Percentiles rank a stretch among this genome's conserved stretches.
phyloP scores from a whole-genome alignment of 2,888 invertebrate species.

The Ommatoiulus sabulosus region DNA sequence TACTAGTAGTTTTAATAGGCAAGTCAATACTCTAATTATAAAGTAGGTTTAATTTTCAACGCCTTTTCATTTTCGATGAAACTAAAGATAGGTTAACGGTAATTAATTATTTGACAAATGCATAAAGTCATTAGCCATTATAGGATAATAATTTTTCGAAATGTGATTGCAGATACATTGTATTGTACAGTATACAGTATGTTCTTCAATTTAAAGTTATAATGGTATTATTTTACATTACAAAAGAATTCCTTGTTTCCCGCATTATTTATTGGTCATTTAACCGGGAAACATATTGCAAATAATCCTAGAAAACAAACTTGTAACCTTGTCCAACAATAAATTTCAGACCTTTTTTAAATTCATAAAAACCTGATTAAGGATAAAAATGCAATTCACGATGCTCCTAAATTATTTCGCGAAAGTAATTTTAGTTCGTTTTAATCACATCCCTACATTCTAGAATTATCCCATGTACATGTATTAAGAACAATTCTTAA shows the following conservation, averaged over 20 bases:
- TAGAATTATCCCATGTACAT: too few relatives aligned
- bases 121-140: not conserved
- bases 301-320: not conserved
- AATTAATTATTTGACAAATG: not conserved
- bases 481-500: too few relatives aligned
- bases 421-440: too few relatives aligned
- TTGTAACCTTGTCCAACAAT: not conserved
- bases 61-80: conserved; percentile 28
- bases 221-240: not conserved
- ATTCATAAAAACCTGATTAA: too few relatives aligned
- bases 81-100: not conserved
- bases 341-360: not conserved
- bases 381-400: too few relatives aligned
- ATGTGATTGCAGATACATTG: not conserved
- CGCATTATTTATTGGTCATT: not conserved
- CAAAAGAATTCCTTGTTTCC: too few relatives aligned
- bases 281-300: too few relatives aligned
- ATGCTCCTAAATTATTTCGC: too few relatives aligned
- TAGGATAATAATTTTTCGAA: not conserved
- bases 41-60: not conserved
- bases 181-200: not conserved
- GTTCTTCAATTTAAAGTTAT: not conserved
- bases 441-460: too few relatives aligned
- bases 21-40: not conserved
- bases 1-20: not conserved